Conservation (phyloP, 2,113 vertebrate species). For the Amazona guildingii region DNA sequence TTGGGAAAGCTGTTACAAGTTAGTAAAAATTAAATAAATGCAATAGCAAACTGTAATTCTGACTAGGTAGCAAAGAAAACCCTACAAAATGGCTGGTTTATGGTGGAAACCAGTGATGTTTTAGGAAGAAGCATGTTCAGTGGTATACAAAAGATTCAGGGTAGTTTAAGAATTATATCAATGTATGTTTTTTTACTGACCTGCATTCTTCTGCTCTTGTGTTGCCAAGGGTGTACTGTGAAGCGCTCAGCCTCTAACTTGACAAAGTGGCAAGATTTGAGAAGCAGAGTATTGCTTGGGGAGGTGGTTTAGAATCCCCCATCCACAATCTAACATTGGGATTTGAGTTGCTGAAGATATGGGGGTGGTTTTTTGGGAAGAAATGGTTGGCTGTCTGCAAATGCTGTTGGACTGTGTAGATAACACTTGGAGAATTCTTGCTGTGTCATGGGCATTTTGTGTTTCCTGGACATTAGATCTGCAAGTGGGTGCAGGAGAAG, state of each 20-base stretch:
- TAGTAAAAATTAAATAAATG: not conserved
- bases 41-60: not conserved
- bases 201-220: not conserved
- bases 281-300: not conserved
- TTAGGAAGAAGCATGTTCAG: not conserved
- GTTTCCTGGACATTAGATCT: not conserved
- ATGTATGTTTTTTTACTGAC: not conserved
- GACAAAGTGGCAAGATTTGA: not conserved
- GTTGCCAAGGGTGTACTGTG: not conserved
- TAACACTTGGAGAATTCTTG: not conserved
- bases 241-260: not conserved
- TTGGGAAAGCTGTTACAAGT: constrained; percentile 22
- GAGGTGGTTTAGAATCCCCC: not conserved
- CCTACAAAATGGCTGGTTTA: not conserved
- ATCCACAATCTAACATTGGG: not conserved
- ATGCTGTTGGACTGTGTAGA: not conserved
- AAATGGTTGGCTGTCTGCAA: not conserved
- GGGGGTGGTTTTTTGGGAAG: not conserved
- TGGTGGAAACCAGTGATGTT: not conserved
- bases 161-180: not conserved
- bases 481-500: not conserved
- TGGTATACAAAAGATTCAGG: not conserved
- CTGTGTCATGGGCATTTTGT: not conserved
- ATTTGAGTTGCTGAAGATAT: not conserved
- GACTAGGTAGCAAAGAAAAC: not conserved